Base-by-base conservation (phyloP, 2,888 invertebrate genomes). In the Diachrysia chrysitis region DNA sequence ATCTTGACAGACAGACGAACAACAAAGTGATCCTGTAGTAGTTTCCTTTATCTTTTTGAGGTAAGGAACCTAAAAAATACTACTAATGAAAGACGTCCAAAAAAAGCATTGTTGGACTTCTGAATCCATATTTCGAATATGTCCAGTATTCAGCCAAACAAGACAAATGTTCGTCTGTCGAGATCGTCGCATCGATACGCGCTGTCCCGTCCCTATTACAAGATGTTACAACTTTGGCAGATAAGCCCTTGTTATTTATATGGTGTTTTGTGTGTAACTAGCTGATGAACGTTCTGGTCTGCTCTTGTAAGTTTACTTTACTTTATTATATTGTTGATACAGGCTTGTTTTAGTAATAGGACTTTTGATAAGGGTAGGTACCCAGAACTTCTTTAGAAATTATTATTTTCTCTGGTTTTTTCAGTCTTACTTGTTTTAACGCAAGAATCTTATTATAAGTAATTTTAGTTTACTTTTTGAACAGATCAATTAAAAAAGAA, bases 141-240 rank as follows among this genome's bases (percentile, higher is more conserved):
- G 37, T 62, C 53, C 42, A 42, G 48, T 21, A 67, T 21, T 37
- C 58, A 77, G 53, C 68, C 70, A 69, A 79, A 76, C 68, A 78
- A 78, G 78, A 78, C 77, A 73, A 76, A 78, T 77, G 77, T 77
- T 72, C 66, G 58, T 29, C 74, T 67, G 67, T 77, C 77, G 42
- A 75, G 74, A 75, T 75, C 48, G 58, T 25, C 66, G 63, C 60
- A 63, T 76, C 73, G 74, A 75, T 75, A 77, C 46, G 66, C 48
- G 32, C 42, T 76, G 77, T 77, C 73, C 77, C 58, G 63, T 57
- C 32, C 63, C 78, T 42, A 66, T 70, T 63, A 77, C 77, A 67
- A 69, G 81, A 79, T 77, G 80, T 73, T 69, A 63, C 71, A 73
- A 80, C 69, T 80, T 79, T 63, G 23, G 69, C 42, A 77, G 78